Percentiles rank a stretch among this genome's conserved stretches.
Conservation (phyloP, 1,140 invertebrate species). For the Homalodisca vitripennis region DNA sequence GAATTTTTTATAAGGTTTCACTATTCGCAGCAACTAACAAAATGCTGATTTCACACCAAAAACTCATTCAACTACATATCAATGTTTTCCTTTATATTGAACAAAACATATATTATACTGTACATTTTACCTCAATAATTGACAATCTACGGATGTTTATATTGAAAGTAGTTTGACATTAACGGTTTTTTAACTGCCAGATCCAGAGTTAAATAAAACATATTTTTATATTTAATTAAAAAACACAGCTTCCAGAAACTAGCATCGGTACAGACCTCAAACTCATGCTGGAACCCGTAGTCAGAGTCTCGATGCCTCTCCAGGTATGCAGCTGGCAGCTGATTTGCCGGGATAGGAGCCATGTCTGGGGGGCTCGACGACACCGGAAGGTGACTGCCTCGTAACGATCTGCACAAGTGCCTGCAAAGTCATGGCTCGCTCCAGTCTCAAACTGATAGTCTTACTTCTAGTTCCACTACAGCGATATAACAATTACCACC, state of each 20-base stretch:
- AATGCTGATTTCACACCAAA: too few relatives aligned
- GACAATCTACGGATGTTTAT: too few relatives aligned
- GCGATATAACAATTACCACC: too few relatives aligned
- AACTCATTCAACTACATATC: too few relatives aligned
- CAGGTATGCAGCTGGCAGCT: slow-evolving; percentile 70
- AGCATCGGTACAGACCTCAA: slow-evolving; percentile 56
- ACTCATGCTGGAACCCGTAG: slow-evolving; percentile 86
- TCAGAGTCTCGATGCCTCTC: slow-evolving; percentile 83
- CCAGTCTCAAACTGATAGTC: too few relatives aligned
- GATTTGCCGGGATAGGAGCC: slow-evolving; percentile 70
- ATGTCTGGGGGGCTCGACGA: slow-evolving; percentile 72
- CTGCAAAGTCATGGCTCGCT: slow-evolving; percentile 46
- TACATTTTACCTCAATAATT: too few relatives aligned
- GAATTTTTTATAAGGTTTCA: too few relatives aligned
- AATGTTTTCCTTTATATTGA: too few relatives aligned
- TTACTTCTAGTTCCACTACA: not conserved
- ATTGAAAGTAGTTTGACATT: too few relatives aligned
- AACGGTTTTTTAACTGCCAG: too few relatives aligned
- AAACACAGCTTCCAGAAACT: not conserved
- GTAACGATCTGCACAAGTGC: slow-evolving; percentile 59
- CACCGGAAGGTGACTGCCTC: slow-evolving; percentile 64
- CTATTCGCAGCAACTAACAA: too few relatives aligned
- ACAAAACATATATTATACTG: too few relatives aligned
- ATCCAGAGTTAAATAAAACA: not conserved
- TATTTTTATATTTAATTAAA: not conserved